phyloP scores from a whole-genome alignment of 2,113 vertebrate genomes.

The Alexandromys fortis region DNA sequence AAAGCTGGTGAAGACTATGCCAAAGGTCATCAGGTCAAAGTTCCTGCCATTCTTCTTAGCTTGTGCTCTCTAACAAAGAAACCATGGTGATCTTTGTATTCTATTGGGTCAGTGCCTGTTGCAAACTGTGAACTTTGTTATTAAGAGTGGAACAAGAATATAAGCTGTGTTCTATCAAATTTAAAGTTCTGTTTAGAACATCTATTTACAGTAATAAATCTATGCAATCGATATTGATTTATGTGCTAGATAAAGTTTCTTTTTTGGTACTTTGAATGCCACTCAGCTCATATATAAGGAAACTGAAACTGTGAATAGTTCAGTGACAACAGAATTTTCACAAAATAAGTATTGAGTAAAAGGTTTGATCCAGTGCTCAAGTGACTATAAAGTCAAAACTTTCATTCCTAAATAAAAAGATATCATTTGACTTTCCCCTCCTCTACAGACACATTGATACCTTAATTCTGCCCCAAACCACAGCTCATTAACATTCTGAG shows the following conservation, averaged over 20 bases:
- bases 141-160: neutral
- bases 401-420: neutral
- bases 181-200: neutral
- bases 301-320: neutral
- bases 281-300: neutral
- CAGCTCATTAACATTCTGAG: neutral
- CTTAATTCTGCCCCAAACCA: neutral
- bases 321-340: neutral
- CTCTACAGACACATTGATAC: neutral
- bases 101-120: neutral
- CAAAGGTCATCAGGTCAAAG: neutral
- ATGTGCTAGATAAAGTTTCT: neutral
- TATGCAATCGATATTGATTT: neutral
- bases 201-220: constrained; percentile 23
- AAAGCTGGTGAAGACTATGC: neutral
- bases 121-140: neutral
- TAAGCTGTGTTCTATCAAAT: neutral
- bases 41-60: neutral
- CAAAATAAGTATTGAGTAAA: neutral
- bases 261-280: neutral
- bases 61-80: neutral
- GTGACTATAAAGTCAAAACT: neutral
- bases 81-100: neutral
- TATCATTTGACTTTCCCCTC: neutral
- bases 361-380: neutral